Base-by-base conservation (phyloP, 2,113 vertebrate species). In the Dromiciops gliroides region DNA sequence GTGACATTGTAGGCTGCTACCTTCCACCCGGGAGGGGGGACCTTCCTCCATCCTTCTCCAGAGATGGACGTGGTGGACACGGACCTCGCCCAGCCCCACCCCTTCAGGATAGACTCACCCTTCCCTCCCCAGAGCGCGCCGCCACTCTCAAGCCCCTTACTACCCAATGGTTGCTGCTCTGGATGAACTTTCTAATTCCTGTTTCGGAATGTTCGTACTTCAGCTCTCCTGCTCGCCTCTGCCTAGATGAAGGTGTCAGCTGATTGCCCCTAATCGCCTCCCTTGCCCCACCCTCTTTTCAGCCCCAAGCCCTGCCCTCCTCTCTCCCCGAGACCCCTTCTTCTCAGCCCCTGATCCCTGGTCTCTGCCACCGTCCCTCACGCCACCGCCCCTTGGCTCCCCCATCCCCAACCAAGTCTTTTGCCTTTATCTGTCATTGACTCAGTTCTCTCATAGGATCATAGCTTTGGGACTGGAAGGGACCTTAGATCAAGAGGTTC, bases 171-270 rank as follows among this genome's bases (percentile, higher is more conserved):
- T 48, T 50, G 93, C 48, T 49, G 28, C 83, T 56, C 4, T 31
- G 60, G 91, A 50, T 44, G 49, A 7, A 60, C 56, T 96, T 92
- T 53, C 90, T 90, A 50, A 7, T 93, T 31, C 9, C 48, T 75
- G 28, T 96, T 97, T 95, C 48, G 94, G 95, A 96, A 94, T 5
- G 92, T 47, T 44, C 24, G 1, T 48, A 93, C 60, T 92, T 49
- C 91, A 48, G 97, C 51, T 51, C 37, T 93, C 93, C 94, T 94
- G 83, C 93, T 47, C 48, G 7, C 67, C 19, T 10, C 37, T 10
- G 51, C 51, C 47, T 48, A 0, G 48, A 16, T 3, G 53, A 25
- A 12, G 11, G 56, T 24, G 93, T 49, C 90, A 7, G 83, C 12
- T 37, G 89, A 50, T 56, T 10, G 60, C 52, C 53, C 48, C 60